A percentile compares a stretch with the other conserved stretches of the same genome.
Conservation (phyloP, 2,888 invertebrate genomes). For the Drosophila fulvimacula region DNA sequence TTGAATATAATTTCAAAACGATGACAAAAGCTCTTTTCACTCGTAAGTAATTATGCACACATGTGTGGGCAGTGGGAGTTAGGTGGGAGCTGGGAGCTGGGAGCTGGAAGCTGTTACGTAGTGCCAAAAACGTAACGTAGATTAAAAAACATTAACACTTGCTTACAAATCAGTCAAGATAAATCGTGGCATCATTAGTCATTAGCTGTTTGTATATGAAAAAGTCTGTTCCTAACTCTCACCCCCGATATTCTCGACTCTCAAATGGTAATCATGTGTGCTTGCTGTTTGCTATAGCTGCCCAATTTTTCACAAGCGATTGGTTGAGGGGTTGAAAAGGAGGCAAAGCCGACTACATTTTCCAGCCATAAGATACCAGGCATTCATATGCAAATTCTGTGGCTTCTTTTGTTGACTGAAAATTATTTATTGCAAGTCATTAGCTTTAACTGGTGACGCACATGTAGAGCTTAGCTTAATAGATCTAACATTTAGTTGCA, state of each 20-base stretch:
- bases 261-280: constrained; percentile 50
- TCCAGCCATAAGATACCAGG: constrained; percentile 30
- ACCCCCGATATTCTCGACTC: neutral
- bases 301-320: constrained; percentile 58
- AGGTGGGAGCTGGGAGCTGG: neutral
- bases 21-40: constrained; percentile 65
- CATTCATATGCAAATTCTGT: constrained; percentile 59
- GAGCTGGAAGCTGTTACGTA: neutral
- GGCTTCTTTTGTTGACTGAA: constrained; percentile 32
- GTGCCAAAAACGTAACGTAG: constrained; percentile 25
- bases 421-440: constrained; percentile 51
- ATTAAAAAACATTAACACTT: constrained; percentile 73
- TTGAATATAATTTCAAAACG: constrained; percentile 71
- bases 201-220: constrained; percentile 51
- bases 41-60: constrained; percentile 63
- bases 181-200: constrained; percentile 77
- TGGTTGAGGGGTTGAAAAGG: constrained; percentile 23
- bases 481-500: constrained; percentile 2
- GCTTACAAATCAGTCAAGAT: constrained; percentile 66
- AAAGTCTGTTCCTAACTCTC: neutral
- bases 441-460: constrained; percentile 21
- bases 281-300: constrained; percentile 45
- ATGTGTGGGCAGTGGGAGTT: constrained; percentile 15
- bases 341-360: constrained; percentile 14
- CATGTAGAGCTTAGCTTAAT: constrained; percentile 10